These are phyloP conservation scores for Monodelphis domestica DNA, from an alignment of 2,797 vertebrate species.

Conservation along the genomic window DNA sequence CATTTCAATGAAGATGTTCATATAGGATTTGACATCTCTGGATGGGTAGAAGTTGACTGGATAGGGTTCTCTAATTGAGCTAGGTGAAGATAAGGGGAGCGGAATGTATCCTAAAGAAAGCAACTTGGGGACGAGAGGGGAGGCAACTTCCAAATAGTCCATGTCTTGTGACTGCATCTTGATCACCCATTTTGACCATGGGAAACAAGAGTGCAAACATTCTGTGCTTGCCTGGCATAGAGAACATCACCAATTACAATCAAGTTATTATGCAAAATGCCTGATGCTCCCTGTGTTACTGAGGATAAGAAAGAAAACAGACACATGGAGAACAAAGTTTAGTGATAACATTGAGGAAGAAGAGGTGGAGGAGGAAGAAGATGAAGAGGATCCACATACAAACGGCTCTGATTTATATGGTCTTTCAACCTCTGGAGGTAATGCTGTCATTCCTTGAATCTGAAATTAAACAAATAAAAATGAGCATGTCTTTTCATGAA, in stretches of 20 bases:
- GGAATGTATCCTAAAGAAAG: neutral
- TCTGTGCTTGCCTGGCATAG: slow-evolving; percentile 66
- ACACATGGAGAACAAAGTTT: slow-evolving; percentile 57
- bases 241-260: slow-evolving; percentile 46
- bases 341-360: slow-evolving; percentile 66
- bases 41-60: neutral
- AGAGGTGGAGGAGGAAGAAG: neutral
- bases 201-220: slow-evolving; percentile 78
- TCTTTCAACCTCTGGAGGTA: slow-evolving; percentile 87
- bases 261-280: slow-evolving; percentile 53
- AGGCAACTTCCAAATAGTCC: neutral
- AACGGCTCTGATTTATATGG: slow-evolving; percentile 78
- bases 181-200: neutral
- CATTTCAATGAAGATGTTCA: neutral
- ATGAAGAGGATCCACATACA: slow-evolving; percentile 77
- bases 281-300: slow-evolving; percentile 8
- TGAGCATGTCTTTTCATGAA: neutral
- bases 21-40: neutral
- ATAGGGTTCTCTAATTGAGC: neutral
- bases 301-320: slow-evolving; percentile 50
- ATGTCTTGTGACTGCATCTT: neutral
- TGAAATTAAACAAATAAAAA: slow-evolving; percentile 75
- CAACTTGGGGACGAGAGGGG: neutral
- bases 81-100: neutral
- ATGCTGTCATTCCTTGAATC: slow-evolving; percentile 90